Evolutionary conservation across 2,797 vertebrate species (phyloP).

Genomic region (Spinus olivaceus): DNA sequence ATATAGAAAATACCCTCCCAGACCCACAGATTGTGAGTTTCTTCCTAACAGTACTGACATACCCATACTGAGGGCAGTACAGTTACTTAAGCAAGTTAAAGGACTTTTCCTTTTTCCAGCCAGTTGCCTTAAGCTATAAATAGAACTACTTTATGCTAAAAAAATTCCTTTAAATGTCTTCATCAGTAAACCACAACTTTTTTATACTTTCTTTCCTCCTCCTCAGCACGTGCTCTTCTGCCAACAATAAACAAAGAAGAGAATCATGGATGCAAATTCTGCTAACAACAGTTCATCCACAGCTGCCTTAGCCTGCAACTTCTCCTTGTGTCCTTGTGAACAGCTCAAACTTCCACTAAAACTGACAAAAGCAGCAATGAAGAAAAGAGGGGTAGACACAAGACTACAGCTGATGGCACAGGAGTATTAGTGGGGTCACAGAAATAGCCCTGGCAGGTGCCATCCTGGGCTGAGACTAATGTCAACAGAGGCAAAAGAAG

Average conservation of each 20-base stretch:
- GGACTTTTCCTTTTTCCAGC: background rate
- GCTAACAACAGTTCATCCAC: background rate
- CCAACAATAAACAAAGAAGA: background rate
- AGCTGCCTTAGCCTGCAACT: background rate
- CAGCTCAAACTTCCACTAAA: background rate
- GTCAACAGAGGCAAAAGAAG: background rate
- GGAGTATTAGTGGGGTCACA: background rate
- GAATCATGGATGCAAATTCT: background rate
- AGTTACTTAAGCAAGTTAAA: background rate
- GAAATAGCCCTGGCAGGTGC: background rate
- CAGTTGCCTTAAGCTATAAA: background rate
- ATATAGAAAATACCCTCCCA: background rate
- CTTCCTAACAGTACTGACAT: background rate
- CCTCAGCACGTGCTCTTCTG: background rate
- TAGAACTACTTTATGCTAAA: background rate
- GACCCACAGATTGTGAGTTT: background rate
- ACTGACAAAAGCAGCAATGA: background rate
- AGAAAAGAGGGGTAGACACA: background rate
- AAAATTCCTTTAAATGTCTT: background rate
- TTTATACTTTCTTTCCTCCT: background rate
- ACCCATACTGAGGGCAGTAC: background rate
- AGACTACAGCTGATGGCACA: background rate
- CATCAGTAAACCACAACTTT: background rate
- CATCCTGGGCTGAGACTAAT: background rate
- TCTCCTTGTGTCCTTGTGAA: background rate